phyloP scores from a whole-genome alignment of 1,140 invertebrate genomes.

The Drosophila subobscura region DNA sequence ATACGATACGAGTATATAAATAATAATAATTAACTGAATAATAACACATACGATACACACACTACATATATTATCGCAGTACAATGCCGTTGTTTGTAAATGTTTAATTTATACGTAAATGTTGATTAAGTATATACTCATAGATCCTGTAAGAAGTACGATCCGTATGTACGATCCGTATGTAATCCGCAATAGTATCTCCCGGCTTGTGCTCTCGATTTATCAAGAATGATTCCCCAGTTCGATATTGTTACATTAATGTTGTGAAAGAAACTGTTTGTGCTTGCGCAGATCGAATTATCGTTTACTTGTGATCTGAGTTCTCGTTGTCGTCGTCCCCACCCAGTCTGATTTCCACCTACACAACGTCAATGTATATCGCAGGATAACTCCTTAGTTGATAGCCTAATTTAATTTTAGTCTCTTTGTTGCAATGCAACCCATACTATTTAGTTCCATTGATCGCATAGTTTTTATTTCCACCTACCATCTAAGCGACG shows the following conservation, averaged over 20 bases:
- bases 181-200: constrained; percentile 28
- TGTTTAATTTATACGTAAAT: constrained; percentile 74
- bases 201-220: constrained; percentile 46
- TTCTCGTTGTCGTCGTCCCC: constrained; percentile 23
- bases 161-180: constrained; percentile 27
- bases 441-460: constrained; percentile 42
- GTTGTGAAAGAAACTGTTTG: constrained; percentile 34
- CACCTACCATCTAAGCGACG: constrained; percentile 36
- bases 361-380: constrained; percentile 28
- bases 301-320: constrained; percentile 28
- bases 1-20: constrained; percentile 25
- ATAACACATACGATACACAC: constrained; percentile 22
- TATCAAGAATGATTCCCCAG: constrained; percentile 39
- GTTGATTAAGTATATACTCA: constrained; percentile 61
- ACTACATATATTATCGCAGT: constrained; percentile 40
- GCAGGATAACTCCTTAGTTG: constrained; percentile 22
- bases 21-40: constrained; percentile 15
- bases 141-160: constrained; percentile 12
- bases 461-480: constrained; percentile 31
- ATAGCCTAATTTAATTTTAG: constrained; percentile 45
- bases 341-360: constrained; percentile 8
- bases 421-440: constrained; percentile 44
- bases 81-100: constrained; percentile 68
- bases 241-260: constrained; percentile 23
- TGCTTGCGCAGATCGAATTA: constrained; percentile 50